Percentiles rank a stretch among this genome's conserved stretches.
These are phyloP conservation scores for Drosophila quadrilineata DNA, from an alignment of 1,140 invertebrate species.

Conservation along the genomic window DNA sequence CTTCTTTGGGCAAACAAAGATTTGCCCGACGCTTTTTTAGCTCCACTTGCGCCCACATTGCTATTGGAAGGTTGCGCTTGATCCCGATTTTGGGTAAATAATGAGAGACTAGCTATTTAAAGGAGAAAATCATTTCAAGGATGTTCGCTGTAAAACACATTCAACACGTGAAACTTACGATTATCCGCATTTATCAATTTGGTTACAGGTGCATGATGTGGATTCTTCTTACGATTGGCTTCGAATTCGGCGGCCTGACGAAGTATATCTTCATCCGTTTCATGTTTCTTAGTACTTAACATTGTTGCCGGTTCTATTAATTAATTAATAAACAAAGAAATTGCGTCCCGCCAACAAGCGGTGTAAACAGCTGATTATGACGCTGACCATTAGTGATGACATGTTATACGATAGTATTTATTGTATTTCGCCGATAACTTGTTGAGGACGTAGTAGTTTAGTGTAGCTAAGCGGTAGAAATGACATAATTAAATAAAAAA, in stretches of 20 bases:
- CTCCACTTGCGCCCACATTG: too few relatives aligned
- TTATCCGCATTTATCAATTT: constrained; percentile 83
- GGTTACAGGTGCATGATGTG: constrained; percentile 83
- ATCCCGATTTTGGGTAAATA: too few relatives aligned
- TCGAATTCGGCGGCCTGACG: constrained; percentile 87
- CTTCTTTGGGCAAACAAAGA: constrained; percentile 70
- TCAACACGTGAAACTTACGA: constrained; percentile 21
- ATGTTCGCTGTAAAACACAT: background rate
- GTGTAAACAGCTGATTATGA: constrained; percentile 1
- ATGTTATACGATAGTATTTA: too few relatives aligned
- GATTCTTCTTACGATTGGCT: constrained; percentile 82
- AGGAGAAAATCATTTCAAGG: too few relatives aligned
- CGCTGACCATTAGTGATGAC: constrained; percentile 6
- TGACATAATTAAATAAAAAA: too few relatives aligned
- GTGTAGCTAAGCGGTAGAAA: too few relatives aligned
- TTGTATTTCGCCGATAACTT: too few relatives aligned
- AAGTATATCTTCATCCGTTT: constrained; percentile 87
- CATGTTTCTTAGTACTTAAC: constrained; percentile 85
- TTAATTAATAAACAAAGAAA: constrained; percentile 8
- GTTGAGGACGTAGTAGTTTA: too few relatives aligned
- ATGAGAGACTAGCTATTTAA: too few relatives aligned
- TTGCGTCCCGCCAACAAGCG: constrained; percentile 5
- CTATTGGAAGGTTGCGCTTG: too few relatives aligned
- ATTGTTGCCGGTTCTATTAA: constrained; percentile 73
- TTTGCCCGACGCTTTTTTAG: too few relatives aligned